phyloP scores from a whole-genome alignment of 2,113 vertebrate species.

The Macquaria australasica region DNA sequence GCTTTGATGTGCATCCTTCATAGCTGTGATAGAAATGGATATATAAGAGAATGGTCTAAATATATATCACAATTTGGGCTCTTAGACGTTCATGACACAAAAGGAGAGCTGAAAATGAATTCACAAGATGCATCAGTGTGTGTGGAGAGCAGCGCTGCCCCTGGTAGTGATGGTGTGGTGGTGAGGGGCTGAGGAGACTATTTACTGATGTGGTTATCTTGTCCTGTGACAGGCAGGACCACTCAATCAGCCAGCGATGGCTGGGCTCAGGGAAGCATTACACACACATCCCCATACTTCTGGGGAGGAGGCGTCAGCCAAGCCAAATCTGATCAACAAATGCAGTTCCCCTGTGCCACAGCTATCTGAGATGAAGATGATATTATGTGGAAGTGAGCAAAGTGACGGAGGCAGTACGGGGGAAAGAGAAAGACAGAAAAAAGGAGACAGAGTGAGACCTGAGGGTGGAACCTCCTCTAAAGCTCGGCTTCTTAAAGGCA shows the following conservation, averaged over 20 bases:
- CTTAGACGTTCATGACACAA: not conserved
- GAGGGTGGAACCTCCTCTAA: constrained; percentile 86
- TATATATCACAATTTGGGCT: constrained; percentile 37
- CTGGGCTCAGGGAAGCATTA: constrained; percentile 88
- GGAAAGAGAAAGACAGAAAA: constrained; percentile 78
- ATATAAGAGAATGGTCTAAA: constrained; percentile 21
- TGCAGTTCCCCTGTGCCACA: constrained; percentile 92
- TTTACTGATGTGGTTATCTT: constrained; percentile 98
- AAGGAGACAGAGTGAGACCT: constrained; percentile 82
- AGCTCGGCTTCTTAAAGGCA: constrained; percentile 72
- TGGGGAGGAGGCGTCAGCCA: constrained; percentile 90
- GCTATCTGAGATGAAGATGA: constrained; percentile 99
- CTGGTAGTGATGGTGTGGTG: constrained; percentile 84
- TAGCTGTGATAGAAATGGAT: constrained; percentile 8
- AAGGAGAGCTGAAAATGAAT: constrained; percentile 67
- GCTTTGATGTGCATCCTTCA: constrained; percentile 19
- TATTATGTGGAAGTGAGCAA: constrained; percentile 95
- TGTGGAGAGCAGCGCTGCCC: constrained; percentile 84
- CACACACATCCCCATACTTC: constrained; percentile 89
- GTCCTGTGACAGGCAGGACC: constrained; percentile 96
- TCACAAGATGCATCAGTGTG: constrained; percentile 85
- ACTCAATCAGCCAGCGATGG: constrained; percentile 92
- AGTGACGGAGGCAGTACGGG: constrained; percentile 91
- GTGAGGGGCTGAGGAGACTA: constrained; percentile 89
- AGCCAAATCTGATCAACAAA: constrained; percentile 99